Evolutionary conservation across 2,888 invertebrate genomes (phyloP).

Genomic region (Meta bourneti): DNA sequence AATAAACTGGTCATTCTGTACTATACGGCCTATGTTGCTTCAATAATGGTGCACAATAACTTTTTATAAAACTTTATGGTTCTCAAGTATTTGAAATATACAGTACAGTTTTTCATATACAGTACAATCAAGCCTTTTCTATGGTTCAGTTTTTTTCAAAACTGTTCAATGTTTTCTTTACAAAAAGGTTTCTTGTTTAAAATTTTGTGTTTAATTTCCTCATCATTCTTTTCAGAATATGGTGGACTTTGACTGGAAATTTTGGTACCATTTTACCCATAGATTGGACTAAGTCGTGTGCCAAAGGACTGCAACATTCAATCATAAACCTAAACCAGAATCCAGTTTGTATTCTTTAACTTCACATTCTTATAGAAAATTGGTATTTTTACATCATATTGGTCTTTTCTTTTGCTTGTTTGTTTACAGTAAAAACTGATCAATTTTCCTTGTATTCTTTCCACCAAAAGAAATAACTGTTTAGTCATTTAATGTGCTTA

Average conservation of each 20-base stretch:
- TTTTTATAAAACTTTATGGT: too few relatives aligned
- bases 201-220: background rate
- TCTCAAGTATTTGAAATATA: too few relatives aligned
- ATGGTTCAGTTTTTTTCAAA: background rate
- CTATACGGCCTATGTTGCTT: too few relatives aligned
- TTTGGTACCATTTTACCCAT: slow-evolving; percentile 99
- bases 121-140: background rate
- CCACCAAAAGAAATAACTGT: too few relatives aligned
- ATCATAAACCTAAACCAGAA: slow-evolving; percentile 92
- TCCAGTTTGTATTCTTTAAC: slow-evolving; percentile 81
- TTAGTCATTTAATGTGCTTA: too few relatives aligned
- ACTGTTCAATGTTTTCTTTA: background rate
- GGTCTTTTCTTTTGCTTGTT: background rate
- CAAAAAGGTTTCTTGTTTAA: background rate
- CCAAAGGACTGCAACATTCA: slow-evolving; percentile 96
- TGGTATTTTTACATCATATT: background rate
- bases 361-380: background rate
- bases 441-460: too few relatives aligned
- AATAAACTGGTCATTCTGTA: too few relatives aligned
- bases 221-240: slow-evolving; percentile 88
- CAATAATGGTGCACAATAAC: background rate
- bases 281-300: slow-evolving; percentile 99
- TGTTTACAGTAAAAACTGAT: background rate
- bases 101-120: too few relatives aligned
- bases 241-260: slow-evolving; percentile 99